Conservation (phyloP, 2,888 invertebrate species). For the Caenorhabditis zanzibari region DNA sequence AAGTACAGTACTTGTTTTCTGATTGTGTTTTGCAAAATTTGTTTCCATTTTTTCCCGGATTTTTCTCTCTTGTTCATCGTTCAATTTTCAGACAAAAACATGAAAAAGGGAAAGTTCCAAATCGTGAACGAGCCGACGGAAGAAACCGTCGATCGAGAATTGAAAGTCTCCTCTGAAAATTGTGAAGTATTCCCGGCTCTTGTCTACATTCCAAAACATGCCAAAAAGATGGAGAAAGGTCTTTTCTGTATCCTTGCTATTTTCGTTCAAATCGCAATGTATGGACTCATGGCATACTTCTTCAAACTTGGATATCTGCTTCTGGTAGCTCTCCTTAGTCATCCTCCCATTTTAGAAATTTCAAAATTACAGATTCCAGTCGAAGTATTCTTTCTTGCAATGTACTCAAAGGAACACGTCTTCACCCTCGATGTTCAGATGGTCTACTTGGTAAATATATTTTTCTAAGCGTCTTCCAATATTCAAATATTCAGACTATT, state of each 20-base stretch:
- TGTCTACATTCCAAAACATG: slow-evolving; percentile 33
- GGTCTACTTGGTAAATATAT: not conserved
- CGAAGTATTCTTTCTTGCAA: slow-evolving; percentile 16
- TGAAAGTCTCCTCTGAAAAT: slow-evolving; percentile 8
- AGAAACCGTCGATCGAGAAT: slow-evolving; percentile 24
- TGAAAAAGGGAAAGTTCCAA: slow-evolving; percentile 32
- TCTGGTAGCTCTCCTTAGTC: not conserved
- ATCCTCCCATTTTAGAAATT: not conserved
- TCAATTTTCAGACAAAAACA: not conserved
- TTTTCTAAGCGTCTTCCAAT: no score
- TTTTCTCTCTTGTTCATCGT: not conserved
- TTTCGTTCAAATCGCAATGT: slow-evolving; percentile 13
- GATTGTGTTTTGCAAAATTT: not conserved
- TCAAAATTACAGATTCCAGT: slow-evolving; percentile 9
- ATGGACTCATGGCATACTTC: slow-evolving; percentile 12
- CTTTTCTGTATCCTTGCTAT: slow-evolving; percentile 18
- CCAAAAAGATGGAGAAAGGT: slow-evolving; percentile 36
- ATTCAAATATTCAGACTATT: not conserved
- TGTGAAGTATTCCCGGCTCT: slow-evolving; percentile 46
- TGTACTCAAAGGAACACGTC: slow-evolving; percentile 42
- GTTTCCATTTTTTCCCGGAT: not conserved
- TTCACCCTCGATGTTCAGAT: slow-evolving; percentile 14
- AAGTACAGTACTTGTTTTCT: no score
- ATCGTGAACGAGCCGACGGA: slow-evolving; percentile 40
- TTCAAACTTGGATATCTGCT: slow-evolving; percentile 29